These are phyloP conservation scores for Calidris pygmaea DNA, from an alignment of 2,113 vertebrate species.

Conservation along the genomic window DNA sequence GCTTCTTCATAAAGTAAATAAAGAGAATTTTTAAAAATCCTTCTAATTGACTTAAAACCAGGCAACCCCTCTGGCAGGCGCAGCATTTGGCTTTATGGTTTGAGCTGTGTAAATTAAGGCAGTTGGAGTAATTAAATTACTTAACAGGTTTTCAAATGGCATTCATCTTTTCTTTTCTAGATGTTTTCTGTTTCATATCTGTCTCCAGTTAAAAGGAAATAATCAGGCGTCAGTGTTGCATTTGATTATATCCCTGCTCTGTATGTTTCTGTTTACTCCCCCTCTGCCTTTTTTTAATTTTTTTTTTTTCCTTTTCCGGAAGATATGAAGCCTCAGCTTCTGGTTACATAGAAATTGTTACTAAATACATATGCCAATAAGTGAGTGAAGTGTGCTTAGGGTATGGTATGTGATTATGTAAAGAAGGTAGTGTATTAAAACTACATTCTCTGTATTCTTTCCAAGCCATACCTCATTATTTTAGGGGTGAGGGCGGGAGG, in stretches of 20 bases:
- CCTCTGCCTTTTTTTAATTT: not conserved
- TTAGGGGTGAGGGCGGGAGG: not conserved
- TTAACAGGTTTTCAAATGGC: not conserved
- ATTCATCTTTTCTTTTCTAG: not conserved
- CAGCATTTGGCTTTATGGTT: not conserved
- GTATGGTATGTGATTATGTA: not conserved
- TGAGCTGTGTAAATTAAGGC: slow-evolving; percentile 24
- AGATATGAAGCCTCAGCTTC: not conserved
- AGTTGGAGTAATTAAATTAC: slow-evolving; percentile 48
- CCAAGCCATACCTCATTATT: not conserved
- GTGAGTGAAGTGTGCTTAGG: not conserved
- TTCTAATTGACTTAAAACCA: slow-evolving; percentile 6
- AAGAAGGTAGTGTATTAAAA: not conserved
- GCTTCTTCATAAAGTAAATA: slow-evolving; percentile 4
- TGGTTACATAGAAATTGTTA: not conserved
- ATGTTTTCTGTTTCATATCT: slow-evolving; percentile 12
- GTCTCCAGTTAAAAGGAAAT: not conserved
- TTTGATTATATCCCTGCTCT: not conserved
- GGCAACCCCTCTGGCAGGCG: not conserved
- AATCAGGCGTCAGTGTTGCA: not conserved
- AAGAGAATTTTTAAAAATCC: not conserved
- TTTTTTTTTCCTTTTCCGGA: not conserved
- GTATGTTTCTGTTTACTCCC: not conserved
- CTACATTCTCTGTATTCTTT: not conserved
- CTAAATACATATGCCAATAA: not conserved